Evolutionary conservation across 1,140 invertebrate species (phyloP).

Genomic region (Leptinotarsa defecta): DNA sequence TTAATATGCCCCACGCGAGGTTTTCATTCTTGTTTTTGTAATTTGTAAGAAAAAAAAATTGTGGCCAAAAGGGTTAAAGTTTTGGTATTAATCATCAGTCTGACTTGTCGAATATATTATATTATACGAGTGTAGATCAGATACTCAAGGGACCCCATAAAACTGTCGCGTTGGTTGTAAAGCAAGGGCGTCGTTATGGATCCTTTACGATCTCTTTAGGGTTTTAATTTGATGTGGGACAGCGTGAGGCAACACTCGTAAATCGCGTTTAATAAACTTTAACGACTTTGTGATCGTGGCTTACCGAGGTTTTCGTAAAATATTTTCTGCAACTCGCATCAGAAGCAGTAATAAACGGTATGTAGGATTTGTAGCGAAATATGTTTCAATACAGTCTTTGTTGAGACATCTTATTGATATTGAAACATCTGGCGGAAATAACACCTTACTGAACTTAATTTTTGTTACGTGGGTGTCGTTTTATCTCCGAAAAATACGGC

Average conservation of each 20-base stretch:
- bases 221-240: not conserved
- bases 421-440: too few relatives aligned
- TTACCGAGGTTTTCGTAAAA: not conserved
- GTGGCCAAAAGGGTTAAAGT: not conserved
- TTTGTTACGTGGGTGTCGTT: too few relatives aligned
- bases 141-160: too few relatives aligned
- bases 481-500: too few relatives aligned
- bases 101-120: not conserved
- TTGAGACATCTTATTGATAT: too few relatives aligned
- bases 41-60: not conserved
- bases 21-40: not conserved
- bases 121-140: not conserved
- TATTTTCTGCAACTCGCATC: not conserved
- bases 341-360: too few relatives aligned
- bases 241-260: not conserved
- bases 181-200: not conserved
- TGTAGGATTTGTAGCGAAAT: too few relatives aligned
- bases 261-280: conserved; percentile 5
- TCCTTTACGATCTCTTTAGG: not conserved
- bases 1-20: not conserved
- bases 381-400: too few relatives aligned
- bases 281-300: not conserved
- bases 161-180: not conserved
- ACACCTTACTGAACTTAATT: too few relatives aligned
- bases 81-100: not conserved